These are phyloP conservation scores for Caenorhabditis sp. DNA, from an alignment of 2,888 invertebrate genomes.

Conservation along the genomic window DNA sequence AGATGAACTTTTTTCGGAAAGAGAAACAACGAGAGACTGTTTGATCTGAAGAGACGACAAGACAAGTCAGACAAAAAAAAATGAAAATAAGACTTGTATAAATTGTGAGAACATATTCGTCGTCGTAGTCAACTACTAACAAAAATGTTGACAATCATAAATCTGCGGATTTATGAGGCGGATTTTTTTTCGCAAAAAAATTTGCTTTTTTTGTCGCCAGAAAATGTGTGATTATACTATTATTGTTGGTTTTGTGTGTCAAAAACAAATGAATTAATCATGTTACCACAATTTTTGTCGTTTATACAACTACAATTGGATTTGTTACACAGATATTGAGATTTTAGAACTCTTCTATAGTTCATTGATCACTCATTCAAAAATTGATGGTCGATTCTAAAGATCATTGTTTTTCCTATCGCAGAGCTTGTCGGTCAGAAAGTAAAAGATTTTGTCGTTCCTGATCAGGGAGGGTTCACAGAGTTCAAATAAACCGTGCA, in stretches of 20 bases:
- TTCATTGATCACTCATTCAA: too few relatives aligned
- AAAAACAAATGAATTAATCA: not conserved
- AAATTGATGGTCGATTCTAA: too few relatives aligned
- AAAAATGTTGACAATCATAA: not conserved
- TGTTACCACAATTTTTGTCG: not conserved
- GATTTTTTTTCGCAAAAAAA: not conserved
- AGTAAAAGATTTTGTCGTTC: too few relatives aligned
- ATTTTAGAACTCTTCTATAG: not conserved
- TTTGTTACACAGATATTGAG: not conserved
- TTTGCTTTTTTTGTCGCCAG: not conserved
- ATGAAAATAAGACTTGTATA: not conserved
- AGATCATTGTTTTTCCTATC: too few relatives aligned
- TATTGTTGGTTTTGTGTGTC: not conserved
- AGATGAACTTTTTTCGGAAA: not conserved
- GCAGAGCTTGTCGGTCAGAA: too few relatives aligned
- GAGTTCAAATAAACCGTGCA: too few relatives aligned
- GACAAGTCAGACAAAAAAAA: not conserved
- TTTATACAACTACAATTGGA: too few relatives aligned
- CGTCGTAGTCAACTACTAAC: too few relatives aligned
- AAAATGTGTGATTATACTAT: not conserved
- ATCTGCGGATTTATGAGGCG: not conserved
- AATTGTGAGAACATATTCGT: too few relatives aligned
- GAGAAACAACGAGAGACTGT: not conserved
- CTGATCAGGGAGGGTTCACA: too few relatives aligned
- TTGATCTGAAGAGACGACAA: too few relatives aligned